Conservation (phyloP, 2,888 invertebrate species). For the Diabrotica balteata region DNA sequence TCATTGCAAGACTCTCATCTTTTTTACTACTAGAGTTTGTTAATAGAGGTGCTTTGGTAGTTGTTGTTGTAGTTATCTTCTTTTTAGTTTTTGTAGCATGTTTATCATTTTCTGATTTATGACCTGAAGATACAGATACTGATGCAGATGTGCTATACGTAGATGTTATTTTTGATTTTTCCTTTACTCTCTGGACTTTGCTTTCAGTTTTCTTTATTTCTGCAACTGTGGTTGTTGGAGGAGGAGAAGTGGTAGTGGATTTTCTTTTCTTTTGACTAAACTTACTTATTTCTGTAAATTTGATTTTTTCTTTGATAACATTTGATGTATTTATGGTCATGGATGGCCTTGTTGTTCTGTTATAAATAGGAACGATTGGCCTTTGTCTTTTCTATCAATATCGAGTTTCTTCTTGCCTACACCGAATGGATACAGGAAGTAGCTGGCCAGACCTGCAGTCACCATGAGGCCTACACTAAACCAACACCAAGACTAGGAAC, state of each 20-base stretch:
- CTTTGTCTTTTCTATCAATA: no score
- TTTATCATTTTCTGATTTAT: conserved; percentile 1
- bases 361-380: conserved; percentile 9
- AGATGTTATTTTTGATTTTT: not conserved
- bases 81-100: not conserved
- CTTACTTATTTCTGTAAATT: conserved; percentile 8
- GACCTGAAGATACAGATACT: not conserved
- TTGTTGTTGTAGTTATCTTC: not conserved
- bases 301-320: not conserved
- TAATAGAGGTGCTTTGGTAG: not conserved
- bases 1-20: not conserved
- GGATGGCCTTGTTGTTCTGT: conserved; percentile 1
- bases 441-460: no score
- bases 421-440: no score
- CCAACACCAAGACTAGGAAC: conserved; percentile 84
- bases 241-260: not conserved
- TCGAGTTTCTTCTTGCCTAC: no score
- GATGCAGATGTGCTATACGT: not conserved
- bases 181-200: conserved; percentile 28
- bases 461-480: no score
- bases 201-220: conserved; percentile 34
- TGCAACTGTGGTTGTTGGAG: conserved; percentile 33
- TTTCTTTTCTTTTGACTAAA: not conserved
- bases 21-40: not conserved
- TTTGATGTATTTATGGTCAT: not conserved